A percentile compares a stretch with the other conserved stretches of the same genome.
These are phyloP conservation scores for Nomada ferruginata DNA, from an alignment of 2,888 invertebrate genomes.

Conservation along the genomic window DNA sequence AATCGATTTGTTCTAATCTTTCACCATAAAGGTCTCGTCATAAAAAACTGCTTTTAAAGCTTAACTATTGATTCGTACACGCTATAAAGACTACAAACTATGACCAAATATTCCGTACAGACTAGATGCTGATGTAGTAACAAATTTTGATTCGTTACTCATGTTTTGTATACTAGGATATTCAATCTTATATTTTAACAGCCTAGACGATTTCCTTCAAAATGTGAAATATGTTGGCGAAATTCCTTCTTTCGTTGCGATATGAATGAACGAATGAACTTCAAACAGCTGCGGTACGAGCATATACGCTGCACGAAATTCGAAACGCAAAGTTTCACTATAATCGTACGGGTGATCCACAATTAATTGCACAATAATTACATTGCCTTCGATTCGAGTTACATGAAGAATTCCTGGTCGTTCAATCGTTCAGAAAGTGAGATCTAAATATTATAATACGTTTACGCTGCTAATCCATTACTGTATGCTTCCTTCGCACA, in stretches of 20 bases:
- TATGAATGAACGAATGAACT: not conserved
- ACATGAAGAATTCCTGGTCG: not conserved
- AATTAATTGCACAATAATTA: not conserved
- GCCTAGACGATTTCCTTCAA: not conserved
- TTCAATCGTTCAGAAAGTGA: not conserved
- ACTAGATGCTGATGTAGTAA: constrained; percentile 40
- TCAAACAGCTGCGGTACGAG: not conserved
- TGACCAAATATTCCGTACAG: constrained; percentile 26
- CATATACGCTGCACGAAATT: not conserved
- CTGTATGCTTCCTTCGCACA: not conserved
- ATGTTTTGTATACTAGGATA: not conserved
- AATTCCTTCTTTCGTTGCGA: constrained; percentile 2
- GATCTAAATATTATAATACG: not conserved
- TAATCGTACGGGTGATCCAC: not conserved
- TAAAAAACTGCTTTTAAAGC: constrained; percentile 69
- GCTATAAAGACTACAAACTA: constrained; percentile 37
- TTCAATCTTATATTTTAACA: not conserved
- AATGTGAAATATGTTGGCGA: not conserved
- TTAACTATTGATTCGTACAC: constrained; percentile 61
- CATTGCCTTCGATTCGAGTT: not conserved
- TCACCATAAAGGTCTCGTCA: constrained; percentile 49
- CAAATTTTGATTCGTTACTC: constrained; percentile 49
- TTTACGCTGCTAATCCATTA: constrained; percentile 1
- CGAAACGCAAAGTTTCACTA: not conserved
- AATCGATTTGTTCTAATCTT: constrained; percentile 1